These are phyloP conservation scores for Coenonympha glycerion DNA, from an alignment of 2,888 invertebrate species.

Conservation along the genomic window DNA sequence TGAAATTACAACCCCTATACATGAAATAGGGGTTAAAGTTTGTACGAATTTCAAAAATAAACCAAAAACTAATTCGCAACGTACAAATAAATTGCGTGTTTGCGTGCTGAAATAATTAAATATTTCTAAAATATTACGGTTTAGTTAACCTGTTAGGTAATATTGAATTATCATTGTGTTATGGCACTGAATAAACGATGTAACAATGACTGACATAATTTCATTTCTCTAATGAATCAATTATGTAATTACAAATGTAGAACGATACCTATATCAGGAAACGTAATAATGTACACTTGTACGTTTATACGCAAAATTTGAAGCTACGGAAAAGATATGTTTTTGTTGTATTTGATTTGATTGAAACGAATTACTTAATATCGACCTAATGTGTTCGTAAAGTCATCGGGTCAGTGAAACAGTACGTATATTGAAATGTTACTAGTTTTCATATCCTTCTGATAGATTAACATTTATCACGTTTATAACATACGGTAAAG, in stretches of 20 bases:
- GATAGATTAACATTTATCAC: too few relatives aligned
- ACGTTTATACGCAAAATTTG: too few relatives aligned
- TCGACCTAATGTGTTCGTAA: too few relatives aligned
- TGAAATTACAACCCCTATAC: too few relatives aligned
- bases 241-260: conserved; percentile 5
- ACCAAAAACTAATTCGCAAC: background rate
- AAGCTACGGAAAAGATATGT: too few relatives aligned
- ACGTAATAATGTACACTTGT: background rate
- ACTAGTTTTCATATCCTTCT: too few relatives aligned
- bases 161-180: conserved; percentile 7
- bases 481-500: too few relatives aligned
- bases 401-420: too few relatives aligned
- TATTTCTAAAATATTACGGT: background rate
- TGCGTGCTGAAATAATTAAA: background rate
- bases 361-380: too few relatives aligned
- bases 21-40: too few relatives aligned
- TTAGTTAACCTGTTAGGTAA: conserved; percentile 1
- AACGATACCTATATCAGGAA: background rate
- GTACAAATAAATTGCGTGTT: background rate
- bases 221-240: conserved; percentile 8
- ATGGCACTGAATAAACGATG: conserved; percentile 7
- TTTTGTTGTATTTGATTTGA: too few relatives aligned
- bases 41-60: background rate
- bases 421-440: too few relatives aligned
- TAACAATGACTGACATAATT: conserved; percentile 14